phyloP scores from a whole-genome alignment of 2,888 invertebrate genomes.

The Myopa testacea region DNA sequence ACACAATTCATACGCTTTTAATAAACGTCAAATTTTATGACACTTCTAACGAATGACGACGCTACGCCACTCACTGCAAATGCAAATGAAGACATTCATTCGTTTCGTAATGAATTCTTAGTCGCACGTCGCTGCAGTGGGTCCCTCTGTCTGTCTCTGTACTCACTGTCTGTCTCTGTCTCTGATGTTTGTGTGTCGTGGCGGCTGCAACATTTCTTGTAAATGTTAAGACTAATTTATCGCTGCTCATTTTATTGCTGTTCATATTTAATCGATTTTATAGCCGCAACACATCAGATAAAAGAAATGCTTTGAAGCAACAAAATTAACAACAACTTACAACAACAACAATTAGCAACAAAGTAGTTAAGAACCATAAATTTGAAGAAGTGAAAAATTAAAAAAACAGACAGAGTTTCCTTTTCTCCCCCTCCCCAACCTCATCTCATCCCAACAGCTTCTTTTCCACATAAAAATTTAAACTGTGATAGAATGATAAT shows the following conservation, averaged over 20 bases:
- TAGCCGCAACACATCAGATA: not conserved
- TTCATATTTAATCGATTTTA: slow-evolving; percentile 18
- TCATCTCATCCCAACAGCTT: no score
- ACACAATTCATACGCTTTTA: not conserved
- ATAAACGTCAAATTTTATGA: slow-evolving; percentile 9
- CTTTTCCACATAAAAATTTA: no score
- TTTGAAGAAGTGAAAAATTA: no score
- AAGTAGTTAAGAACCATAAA: no score
- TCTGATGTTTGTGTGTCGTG: no score
- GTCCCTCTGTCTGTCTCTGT: no score
- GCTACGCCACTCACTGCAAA: not conserved
- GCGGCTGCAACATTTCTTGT: slow-evolving; percentile 26
- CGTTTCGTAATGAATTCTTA: not conserved
- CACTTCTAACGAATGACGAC: not conserved
- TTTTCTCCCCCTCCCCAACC: no score
- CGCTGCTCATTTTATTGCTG: slow-evolving; percentile 4
- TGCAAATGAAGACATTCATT: slow-evolving; percentile 15
- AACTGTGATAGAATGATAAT: no score
- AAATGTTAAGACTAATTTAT: slow-evolving; percentile 9
- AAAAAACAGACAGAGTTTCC: no score
- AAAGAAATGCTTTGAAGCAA: not conserved
- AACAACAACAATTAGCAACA: not conserved
- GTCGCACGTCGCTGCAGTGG: not conserved
- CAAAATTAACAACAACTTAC: no score
- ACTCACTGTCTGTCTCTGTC: no score